Evolutionary conservation across 2,888 invertebrate species (phyloP).

Genomic region (Phaonia tiefii): DNA sequence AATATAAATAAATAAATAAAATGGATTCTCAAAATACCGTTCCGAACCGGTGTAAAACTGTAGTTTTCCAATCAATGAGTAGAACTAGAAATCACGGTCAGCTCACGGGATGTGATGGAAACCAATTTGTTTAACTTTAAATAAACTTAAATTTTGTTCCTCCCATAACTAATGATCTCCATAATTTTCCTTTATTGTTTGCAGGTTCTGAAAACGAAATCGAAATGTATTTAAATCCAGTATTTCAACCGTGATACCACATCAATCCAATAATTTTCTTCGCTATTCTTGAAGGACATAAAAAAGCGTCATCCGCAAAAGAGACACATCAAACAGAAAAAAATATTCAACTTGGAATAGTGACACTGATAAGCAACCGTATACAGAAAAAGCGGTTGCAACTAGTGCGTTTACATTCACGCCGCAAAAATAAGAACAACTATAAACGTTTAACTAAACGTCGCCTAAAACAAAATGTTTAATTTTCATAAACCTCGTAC

Average conservation of each 20-base stretch:
- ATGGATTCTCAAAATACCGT: too few species aligned
- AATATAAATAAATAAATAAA: too few species aligned
- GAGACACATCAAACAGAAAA: not conserved
- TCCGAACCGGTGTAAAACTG: too few species aligned
- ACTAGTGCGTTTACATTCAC: not conserved
- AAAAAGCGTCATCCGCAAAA: not conserved
- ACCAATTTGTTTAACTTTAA: too few species aligned
- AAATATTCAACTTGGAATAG: too few species aligned
- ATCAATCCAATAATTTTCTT: not conserved
- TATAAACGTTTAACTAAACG: constrained; percentile 80
- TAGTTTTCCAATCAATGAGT: too few species aligned
- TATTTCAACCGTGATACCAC: constrained; percentile 14
- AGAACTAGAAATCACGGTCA: too few species aligned
- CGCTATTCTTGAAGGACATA: not conserved
- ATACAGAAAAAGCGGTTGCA: not conserved
- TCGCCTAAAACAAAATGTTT: constrained; percentile 84
- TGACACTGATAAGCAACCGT: not conserved
- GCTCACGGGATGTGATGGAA: too few species aligned
- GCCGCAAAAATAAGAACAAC: not conserved
- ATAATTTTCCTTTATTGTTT: not conserved
- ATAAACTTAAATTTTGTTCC: too few species aligned
- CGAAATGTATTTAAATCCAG: constrained; percentile 20
- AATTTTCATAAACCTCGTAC: constrained; percentile 93
- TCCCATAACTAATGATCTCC: not conserved
- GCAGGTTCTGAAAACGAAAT: not conserved